Conservation (phyloP, 2,888 invertebrate genomes). For the Drosophila buzzatii region DNA sequence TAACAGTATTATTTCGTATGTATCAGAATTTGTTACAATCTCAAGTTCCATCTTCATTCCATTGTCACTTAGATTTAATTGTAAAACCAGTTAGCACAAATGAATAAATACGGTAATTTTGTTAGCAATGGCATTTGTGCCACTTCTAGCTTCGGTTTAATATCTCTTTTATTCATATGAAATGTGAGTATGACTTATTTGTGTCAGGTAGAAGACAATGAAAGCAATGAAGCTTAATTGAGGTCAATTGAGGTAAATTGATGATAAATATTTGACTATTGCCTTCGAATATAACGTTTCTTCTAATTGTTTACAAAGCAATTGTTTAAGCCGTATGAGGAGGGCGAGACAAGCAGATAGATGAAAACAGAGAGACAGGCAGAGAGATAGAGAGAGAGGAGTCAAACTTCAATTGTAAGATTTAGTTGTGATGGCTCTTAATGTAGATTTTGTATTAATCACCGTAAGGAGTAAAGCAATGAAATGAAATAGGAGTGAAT, state of each 20-base stretch:
- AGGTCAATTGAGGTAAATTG: conserved; percentile 4
- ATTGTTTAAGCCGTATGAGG: background rate
- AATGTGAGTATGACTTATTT: background rate
- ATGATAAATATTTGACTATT: background rate
- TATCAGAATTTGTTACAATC: background rate
- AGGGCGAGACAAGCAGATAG: too few species aligned
- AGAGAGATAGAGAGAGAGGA: background rate
- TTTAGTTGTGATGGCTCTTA: background rate
- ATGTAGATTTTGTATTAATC: background rate
- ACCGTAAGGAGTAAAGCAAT: background rate
- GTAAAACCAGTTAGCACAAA: background rate
- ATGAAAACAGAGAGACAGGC: too few species aligned
- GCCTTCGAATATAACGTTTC: background rate
- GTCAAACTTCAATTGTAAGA: background rate
- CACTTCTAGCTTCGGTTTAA: background rate
- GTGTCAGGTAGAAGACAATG: background rate
- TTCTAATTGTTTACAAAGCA: background rate
- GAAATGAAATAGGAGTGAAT: background rate
- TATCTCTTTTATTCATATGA: background rate
- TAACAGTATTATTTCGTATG: too few species aligned
- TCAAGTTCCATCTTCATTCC: background rate
- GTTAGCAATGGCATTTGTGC: background rate
- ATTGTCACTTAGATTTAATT: background rate
- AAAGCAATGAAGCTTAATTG: background rate
- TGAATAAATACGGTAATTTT: background rate